Conservation (phyloP, 2,888 invertebrate species). For the Glyphotaelius pellucidus region DNA sequence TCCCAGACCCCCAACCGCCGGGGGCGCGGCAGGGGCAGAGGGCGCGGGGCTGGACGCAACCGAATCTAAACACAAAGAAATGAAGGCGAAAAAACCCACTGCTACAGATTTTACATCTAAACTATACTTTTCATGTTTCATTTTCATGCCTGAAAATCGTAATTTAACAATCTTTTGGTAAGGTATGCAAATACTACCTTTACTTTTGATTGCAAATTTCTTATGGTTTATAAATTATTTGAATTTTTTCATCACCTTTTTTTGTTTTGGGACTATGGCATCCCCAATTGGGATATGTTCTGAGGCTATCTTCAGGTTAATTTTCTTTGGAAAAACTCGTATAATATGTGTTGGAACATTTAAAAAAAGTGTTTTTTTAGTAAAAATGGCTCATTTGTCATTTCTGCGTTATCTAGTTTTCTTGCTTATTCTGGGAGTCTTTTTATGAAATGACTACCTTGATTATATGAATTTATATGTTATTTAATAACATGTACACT, state of each 20-base stretch:
- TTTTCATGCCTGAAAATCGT: not conserved
- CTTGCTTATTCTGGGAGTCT: too few relatives aligned
- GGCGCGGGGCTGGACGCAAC: not conserved
- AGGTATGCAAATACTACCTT: not conserved
- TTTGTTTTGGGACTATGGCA: too few relatives aligned
- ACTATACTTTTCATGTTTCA: not conserved
- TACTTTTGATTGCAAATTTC: too few relatives aligned
- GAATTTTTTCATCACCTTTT: too few relatives aligned
- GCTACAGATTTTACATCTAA: not conserved
- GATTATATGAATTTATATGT: not conserved
- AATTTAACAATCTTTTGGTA: not conserved
- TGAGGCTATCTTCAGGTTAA: not conserved
- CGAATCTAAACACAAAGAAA: not conserved
- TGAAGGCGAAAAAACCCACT: not conserved
- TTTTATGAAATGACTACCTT: not conserved
- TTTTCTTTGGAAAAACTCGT: not conserved
- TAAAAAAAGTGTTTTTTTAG: not conserved
- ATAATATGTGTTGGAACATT: not conserved
- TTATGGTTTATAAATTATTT: too few relatives aligned
- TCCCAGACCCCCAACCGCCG: not conserved
- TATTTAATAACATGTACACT: not conserved
- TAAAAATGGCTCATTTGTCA: not conserved
- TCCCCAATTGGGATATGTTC: not conserved
- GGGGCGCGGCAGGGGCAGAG: slow-evolving; percentile 23
- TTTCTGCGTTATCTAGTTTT: not conserved